phyloP scores from a whole-genome alignment of 2,113 vertebrate genomes.

The Drymodes brunneopygia region DNA sequence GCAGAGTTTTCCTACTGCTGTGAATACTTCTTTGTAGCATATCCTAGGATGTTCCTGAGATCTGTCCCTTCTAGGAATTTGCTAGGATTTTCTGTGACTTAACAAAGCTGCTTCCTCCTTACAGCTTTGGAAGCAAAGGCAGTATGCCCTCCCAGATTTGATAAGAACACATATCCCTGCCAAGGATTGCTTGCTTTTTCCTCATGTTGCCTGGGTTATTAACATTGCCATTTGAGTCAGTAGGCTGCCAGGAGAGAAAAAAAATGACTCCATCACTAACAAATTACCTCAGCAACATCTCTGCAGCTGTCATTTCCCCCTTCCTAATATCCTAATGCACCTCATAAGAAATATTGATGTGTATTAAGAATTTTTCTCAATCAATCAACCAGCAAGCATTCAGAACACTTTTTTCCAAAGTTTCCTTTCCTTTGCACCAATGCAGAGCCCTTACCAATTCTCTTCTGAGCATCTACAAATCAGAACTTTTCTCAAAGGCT shows the following conservation, averaged over 20 bases:
- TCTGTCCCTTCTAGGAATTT: constrained; percentile 20
- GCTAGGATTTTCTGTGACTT: neutral
- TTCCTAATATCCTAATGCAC: neutral
- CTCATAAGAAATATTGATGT: neutral
- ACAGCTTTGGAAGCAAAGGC: neutral
- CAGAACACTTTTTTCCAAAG: neutral
- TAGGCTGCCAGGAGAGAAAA: neutral
- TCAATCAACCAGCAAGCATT: neutral
- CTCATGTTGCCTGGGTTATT: neutral
- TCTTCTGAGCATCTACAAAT: neutral
- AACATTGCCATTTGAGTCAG: neutral
- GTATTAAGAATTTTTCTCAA: neutral
- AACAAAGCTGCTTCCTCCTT: neutral
- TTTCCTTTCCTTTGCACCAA: neutral
- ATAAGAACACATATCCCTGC: neutral
- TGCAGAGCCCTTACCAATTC: neutral
- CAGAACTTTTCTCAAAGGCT: neutral
- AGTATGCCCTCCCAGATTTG: neutral
- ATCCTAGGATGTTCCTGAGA: neutral
- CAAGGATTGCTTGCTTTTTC: neutral
- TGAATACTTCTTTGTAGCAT: neutral
- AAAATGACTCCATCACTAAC: neutral
- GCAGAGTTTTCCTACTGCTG: neutral
- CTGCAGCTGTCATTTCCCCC: neutral
- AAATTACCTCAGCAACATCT: neutral